These are phyloP conservation scores for Gambusia yucatana DNA, from an alignment of 2,797 vertebrate species.

Conservation along the genomic window DNA sequence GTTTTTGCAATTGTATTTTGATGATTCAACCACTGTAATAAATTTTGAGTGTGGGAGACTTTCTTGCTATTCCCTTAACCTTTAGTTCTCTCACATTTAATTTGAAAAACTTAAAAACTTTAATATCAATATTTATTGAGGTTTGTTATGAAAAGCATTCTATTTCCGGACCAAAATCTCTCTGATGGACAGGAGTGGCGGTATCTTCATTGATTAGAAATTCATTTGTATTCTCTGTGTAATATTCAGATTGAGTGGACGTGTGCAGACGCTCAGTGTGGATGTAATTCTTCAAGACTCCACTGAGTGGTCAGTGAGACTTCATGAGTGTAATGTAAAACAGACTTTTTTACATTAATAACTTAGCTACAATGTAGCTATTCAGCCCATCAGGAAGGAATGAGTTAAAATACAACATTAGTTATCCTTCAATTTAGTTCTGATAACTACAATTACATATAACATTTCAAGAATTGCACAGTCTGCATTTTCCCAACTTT, in stretches of 20 bases:
- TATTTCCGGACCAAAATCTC: not conserved
- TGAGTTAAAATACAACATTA: not conserved
- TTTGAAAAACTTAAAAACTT: not conserved
- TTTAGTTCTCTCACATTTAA: not conserved
- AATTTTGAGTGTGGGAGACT: not conserved
- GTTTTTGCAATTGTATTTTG: not conserved
- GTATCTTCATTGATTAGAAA: not conserved
- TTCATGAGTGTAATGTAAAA: not conserved
- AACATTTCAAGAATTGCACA: not conserved
- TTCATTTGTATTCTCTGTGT: not conserved
- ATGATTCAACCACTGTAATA: not conserved
- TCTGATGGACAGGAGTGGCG: not conserved
- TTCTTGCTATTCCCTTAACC: not conserved
- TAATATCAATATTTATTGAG: not conserved
- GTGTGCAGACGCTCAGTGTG: not conserved
- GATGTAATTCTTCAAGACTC: not conserved
- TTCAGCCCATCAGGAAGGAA: not conserved
- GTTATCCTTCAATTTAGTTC: not conserved
- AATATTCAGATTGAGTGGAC: not conserved
- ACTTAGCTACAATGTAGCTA: not conserved
- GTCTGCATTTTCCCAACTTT: not conserved
- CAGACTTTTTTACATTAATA: not conserved
- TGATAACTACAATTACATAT: constrained; percentile 3
- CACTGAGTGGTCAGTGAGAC: not conserved
- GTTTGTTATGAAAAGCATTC: not conserved